Conservation (phyloP, 2,113 vertebrate genomes). For the Lasiurus cinereus region DNA sequence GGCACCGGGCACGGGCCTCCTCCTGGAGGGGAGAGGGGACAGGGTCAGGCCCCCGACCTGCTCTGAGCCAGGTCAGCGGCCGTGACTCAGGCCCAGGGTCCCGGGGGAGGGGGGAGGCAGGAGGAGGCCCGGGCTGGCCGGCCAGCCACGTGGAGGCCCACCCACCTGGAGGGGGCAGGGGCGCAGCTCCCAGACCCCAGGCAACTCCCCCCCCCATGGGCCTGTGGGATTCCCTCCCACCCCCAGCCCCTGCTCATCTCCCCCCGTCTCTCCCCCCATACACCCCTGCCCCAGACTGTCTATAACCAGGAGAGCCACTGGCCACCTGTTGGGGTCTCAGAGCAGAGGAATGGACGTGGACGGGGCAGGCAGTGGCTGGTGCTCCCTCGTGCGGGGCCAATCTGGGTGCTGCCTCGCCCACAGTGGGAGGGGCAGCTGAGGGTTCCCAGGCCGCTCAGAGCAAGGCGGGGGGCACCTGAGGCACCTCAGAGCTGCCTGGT, state of each 20-base stretch:
- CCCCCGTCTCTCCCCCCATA: neutral
- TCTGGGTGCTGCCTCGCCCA: neutral
- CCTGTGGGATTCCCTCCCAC: neutral
- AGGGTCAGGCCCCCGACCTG: constrained; percentile 29
- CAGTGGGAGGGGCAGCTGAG: constrained; percentile 1
- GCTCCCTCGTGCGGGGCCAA: neutral
- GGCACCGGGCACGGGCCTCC: constrained; percentile 11
- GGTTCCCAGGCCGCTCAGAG: neutral
- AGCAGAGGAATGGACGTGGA: constrained; percentile 45
- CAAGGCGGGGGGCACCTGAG: neutral
- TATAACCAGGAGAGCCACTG: constrained; percentile 71
- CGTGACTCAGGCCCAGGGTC: neutral
- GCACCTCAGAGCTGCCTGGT: neutral
- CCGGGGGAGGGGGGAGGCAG: neutral
- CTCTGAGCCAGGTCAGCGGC: neutral
- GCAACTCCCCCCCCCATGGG: neutral
- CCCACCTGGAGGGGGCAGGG: neutral
- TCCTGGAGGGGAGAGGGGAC: constrained; percentile 72
- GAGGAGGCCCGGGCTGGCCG: neutral
- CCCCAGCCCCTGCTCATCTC: neutral
- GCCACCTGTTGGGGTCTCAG: constrained; percentile 45
- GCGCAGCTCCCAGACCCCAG: neutral
- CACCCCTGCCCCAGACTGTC: constrained; percentile 65
- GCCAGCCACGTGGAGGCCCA: neutral
- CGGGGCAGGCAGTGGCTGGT: constrained; percentile 31